A percentile compares a stretch with the other conserved stretches of the same genome.
These are phyloP conservation scores for Smithornis capensis DNA, from an alignment of 2,113 vertebrate species.

Conservation along the genomic window DNA sequence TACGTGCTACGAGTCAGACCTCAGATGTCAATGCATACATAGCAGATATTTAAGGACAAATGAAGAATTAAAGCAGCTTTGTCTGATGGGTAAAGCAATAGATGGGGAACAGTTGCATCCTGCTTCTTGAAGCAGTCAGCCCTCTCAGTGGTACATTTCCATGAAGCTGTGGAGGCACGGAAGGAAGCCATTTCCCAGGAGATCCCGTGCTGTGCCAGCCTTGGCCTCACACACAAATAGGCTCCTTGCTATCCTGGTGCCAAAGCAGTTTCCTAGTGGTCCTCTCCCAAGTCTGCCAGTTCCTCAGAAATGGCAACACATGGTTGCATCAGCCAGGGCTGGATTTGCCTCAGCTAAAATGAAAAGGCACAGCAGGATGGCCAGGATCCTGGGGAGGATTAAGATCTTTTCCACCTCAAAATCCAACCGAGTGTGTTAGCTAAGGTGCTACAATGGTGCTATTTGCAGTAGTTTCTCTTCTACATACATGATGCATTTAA, in stretches of 20 bases:
- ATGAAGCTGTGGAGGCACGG: background rate
- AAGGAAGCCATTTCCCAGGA: background rate
- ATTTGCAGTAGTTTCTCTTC: background rate
- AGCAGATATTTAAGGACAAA: background rate
- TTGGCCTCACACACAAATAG: accelerated
- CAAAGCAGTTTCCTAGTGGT: background rate
- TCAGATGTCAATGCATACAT: background rate
- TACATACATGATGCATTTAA: accelerated
- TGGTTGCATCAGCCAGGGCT: background rate
- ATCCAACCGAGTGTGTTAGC: background rate
- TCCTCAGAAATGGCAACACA: accelerated
- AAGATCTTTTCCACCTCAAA: background rate
- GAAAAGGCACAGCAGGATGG: background rate
- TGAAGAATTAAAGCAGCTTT: background rate
- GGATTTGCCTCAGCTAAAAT: background rate
- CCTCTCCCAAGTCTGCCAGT: background rate
- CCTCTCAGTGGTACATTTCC: accelerated
- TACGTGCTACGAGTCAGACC: background rate
- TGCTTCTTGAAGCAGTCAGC: background rate
- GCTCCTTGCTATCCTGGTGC: accelerated
- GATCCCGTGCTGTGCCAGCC: background rate
- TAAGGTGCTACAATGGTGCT: background rate
- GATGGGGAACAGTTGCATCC: background rate
- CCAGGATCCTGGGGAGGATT: accelerated
- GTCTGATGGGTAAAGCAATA: background rate